Evolutionary conservation across 2,888 invertebrate species (phyloP).

Genomic region (Chrysomela aeneicollis): DNA sequence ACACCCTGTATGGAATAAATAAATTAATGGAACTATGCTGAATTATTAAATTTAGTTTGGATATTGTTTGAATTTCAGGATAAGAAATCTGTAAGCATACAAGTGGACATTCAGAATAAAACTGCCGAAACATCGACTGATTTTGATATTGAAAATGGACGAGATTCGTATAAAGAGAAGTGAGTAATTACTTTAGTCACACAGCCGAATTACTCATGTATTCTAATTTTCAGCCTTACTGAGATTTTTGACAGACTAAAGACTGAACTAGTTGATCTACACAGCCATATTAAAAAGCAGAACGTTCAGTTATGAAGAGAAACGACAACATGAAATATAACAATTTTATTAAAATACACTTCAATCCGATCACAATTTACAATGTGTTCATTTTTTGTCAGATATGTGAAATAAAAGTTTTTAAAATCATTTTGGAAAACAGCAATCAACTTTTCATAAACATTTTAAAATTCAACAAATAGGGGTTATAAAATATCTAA

Average conservation of each 20-base stretch:
- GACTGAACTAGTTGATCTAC: slow-evolving; percentile 56
- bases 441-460: neutral
- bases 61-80: slow-evolving; percentile 43
- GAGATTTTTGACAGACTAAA: slow-evolving; percentile 58
- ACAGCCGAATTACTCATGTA: neutral
- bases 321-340: neutral
- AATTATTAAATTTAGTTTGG: too few relatives aligned
- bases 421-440: neutral
- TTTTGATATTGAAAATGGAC: slow-evolving; percentile 39
- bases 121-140: slow-evolving; percentile 47
- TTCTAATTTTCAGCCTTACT: slow-evolving; percentile 52
- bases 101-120: slow-evolving; percentile 50
- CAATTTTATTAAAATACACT: slow-evolving; percentile 18
- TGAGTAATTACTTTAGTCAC: slow-evolving; percentile 31
- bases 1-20: too few relatives aligned
- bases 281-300: slow-evolving; percentile 55
- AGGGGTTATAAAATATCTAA: neutral
- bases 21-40: too few relatives aligned
- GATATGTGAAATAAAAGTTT: slow-evolving; percentile 1
- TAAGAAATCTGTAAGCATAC: slow-evolving; percentile 51
- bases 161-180: slow-evolving; percentile 48
- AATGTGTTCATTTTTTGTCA: slow-evolving; percentile 18
- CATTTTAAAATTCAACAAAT: neutral
- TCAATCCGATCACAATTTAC: slow-evolving; percentile 17
- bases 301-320: slow-evolving; percentile 39